Evolutionary conservation across 2,888 invertebrate genomes (phyloP).

Genomic region (Tuta absoluta): DNA sequence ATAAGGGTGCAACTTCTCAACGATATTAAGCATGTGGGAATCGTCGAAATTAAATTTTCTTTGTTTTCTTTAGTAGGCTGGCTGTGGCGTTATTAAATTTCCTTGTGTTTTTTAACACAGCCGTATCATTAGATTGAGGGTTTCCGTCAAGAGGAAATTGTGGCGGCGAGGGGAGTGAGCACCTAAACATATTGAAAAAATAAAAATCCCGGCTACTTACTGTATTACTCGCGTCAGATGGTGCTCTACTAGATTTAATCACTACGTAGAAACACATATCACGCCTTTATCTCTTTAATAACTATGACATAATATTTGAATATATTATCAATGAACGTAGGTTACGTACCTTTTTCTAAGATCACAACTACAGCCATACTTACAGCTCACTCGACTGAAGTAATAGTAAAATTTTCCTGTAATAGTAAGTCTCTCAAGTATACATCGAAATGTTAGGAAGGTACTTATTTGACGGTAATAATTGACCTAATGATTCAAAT

Average conservation of each 20-base stretch:
- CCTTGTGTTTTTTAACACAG: conserved; percentile 82
- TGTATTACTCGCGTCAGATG: conserved; percentile 40
- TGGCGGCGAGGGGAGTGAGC: conserved; percentile 75
- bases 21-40: conserved; percentile 80
- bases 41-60: conserved; percentile 80
- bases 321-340: too few relatives aligned
- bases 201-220: conserved; percentile 78
- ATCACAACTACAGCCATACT: too few relatives aligned
- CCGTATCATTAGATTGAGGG: conserved; percentile 82
- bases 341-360: too few relatives aligned
- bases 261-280: neutral
- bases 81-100: conserved; percentile 80
- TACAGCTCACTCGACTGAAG: too few relatives aligned
- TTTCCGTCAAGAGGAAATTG: conserved; percentile 81
- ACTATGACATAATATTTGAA: too few relatives aligned
- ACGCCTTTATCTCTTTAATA: too few relatives aligned
- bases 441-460: too few relatives aligned
- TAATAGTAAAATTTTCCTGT: too few relatives aligned
- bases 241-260: conserved; percentile 51
- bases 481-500: too few relatives aligned
- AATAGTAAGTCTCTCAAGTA: too few relatives aligned
- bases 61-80: conserved; percentile 70
- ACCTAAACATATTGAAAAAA: conserved; percentile 81
- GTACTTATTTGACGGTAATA: too few relatives aligned
- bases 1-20: conserved; percentile 66